These are phyloP conservation scores for Chloroclystis v-ata DNA, from an alignment of 2,888 invertebrate genomes.

Conservation along the genomic window DNA sequence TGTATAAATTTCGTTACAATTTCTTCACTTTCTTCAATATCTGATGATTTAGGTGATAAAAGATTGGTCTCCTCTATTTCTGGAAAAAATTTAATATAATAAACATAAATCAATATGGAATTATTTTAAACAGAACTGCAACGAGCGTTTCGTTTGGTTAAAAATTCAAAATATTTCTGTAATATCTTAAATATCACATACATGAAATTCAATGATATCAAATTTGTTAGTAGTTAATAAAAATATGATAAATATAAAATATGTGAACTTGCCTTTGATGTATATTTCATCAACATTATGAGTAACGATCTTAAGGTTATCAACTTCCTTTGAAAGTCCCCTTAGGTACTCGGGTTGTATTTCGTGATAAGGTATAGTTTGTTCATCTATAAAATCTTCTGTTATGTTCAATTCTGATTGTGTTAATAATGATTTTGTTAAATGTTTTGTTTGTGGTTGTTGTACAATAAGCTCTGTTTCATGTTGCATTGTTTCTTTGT, in stretches of 20 bases:
- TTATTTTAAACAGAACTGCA: no score
- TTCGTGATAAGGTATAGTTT: conserved; percentile 41
- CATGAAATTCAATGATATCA: no score
- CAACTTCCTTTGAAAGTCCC: conserved; percentile 45
- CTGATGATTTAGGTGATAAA: conserved; percentile 41
- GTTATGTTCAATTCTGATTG: conserved; percentile 54
- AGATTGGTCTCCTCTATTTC: no score
- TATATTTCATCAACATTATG: conserved; percentile 54
- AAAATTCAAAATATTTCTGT: no score
- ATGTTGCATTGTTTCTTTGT: conserved; percentile 55
- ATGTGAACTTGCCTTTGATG: conserved; percentile 51
- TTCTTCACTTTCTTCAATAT: conserved; percentile 78
- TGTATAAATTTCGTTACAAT: conserved; percentile 78
- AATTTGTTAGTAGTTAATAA: no score
- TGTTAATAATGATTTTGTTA: conserved; percentile 46
- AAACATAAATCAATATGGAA: no score
- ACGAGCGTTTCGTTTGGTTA: no score
- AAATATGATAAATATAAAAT: no score
- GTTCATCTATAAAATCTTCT: conserved; percentile 56
- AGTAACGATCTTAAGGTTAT: conserved; percentile 35
- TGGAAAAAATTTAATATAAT: conserved; percentile 1
- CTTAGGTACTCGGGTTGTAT: conserved; percentile 36
- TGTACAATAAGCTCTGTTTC: conserved; percentile 54
- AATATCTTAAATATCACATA: no score
- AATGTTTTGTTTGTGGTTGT: conserved; percentile 47